Conservation (phyloP, 2,113 vertebrate species). For the Engystomops pustulosus region DNA sequence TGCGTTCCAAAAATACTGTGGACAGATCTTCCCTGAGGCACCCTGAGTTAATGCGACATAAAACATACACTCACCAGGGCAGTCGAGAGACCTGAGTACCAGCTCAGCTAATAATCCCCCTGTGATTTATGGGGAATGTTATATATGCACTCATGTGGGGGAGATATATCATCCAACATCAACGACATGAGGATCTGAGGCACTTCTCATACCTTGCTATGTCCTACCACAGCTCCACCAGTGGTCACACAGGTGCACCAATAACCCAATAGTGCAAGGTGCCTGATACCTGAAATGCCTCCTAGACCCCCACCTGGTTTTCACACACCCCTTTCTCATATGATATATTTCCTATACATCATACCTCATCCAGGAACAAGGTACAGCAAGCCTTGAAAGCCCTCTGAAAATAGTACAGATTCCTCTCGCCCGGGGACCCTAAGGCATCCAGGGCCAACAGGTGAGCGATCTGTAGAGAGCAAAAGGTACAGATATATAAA, state of each 20-base stretch:
- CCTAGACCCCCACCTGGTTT: constrained; percentile 17
- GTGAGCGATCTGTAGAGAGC: constrained; percentile 34
- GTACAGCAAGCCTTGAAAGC: constrained; percentile 54
- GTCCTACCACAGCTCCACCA: neutral
- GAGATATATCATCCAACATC: neutral
- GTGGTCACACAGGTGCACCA: constrained; percentile 37
- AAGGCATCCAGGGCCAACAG: constrained; percentile 58
- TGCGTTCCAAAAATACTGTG: constrained; percentile 1
- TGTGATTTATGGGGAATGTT: neutral
- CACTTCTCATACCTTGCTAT: neutral
- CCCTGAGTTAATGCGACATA: neutral
- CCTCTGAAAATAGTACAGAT: constrained; percentile 56
- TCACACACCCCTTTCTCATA: constrained; percentile 20
- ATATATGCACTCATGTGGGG: neutral
- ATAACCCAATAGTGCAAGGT: neutral
- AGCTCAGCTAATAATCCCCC: constrained; percentile 16
- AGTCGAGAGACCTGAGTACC: neutral
- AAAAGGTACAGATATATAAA: neutral
- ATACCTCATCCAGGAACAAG: constrained; percentile 52
- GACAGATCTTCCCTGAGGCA: constrained; percentile 30
- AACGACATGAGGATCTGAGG: neutral
- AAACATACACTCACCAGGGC: neutral
- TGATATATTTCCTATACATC: constrained; percentile 51
- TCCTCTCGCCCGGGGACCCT: constrained; percentile 48
- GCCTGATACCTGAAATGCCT: neutral